Evolutionary conservation across 2,888 invertebrate species (phyloP), one percentile per base, ranked within the genome.

Genomic region (Acheta domesticus): DNA sequence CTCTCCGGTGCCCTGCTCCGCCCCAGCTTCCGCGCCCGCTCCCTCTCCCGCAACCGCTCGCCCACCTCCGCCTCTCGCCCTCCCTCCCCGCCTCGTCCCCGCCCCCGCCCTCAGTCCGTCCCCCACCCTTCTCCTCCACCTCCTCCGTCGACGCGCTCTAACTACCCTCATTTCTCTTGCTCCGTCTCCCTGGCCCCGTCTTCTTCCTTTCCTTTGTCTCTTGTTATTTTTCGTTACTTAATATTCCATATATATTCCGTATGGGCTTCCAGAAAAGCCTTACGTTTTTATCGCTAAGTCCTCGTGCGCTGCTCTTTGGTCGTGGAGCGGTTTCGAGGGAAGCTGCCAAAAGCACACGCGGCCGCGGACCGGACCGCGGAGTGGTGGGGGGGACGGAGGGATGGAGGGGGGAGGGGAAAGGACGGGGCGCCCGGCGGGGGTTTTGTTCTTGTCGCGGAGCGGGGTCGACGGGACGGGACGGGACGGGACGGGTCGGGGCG

Each of bases 91-190:
- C 23, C 12, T 16, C 5, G n/a, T n/a, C n/a, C n/a, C n/a, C n/a
- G n/a, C 62, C 62, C 14, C 62, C 62, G 19, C 14, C 62, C 62
- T 62, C n/a, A n/a, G n/a, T n/a, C n/a, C n/a, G n/a, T n/a, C n/a
- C n/a, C n/a, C n/a, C n/a, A n/a, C n/a, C n/a, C n/a, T n/a, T n/a
- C n/a, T n/a, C n/a, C n/a, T n/a, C n/a, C n/a, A n/a, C 62, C 5
- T 14, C n/a, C 12, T n/a, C 62, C 62, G 62, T 62, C 62, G 62
- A 2, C 16, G 16, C 62, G 12, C 62, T 62, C 62, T 62, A 62
- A 62, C 62, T 62, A 62, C 62, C 62, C 62, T 62, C 62, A 62
- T 62, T 62, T 62, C 62, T 62, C 62, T 62, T 62, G 62, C 62
- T 62, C 62, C 62, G n/a, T 62, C 62, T 62, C 62, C 62, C 62